phyloP scores from a whole-genome alignment of 1,140 invertebrate species.

The Drosophila busckii region DNA sequence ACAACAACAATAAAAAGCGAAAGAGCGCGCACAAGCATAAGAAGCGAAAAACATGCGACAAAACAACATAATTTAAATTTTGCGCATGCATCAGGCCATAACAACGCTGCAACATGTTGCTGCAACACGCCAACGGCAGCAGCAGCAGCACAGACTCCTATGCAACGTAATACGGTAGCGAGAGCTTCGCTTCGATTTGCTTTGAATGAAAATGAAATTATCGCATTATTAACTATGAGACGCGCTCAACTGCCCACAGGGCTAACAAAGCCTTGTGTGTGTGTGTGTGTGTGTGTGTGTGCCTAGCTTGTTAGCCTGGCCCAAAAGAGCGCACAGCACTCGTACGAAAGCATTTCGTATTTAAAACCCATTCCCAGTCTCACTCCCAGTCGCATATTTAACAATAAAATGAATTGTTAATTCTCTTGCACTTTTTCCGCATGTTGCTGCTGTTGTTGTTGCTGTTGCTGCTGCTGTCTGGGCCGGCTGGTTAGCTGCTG shows the following conservation, averaged over 20 bases:
- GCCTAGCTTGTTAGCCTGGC: constrained; percentile 48
- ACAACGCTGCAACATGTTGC: constrained; percentile 60
- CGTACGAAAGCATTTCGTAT: constrained; percentile 11
- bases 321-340: constrained; percentile 23
- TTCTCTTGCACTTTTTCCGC: constrained; percentile 63
- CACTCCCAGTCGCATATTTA: constrained; percentile 47
- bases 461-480: constrained; percentile 18
- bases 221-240: constrained; percentile 73
- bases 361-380: constrained; percentile 26
- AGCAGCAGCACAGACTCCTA: constrained; percentile 20
- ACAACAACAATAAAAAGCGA: constrained; percentile 21
- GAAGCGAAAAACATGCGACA: constrained; percentile 73
- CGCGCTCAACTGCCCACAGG: constrained; percentile 1
- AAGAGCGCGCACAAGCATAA: too few species aligned
- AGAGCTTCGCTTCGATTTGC: constrained; percentile 52
- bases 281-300: neutral
- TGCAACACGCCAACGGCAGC: constrained; percentile 54
- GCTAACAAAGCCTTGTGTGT: neutral
- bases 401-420: constrained; percentile 78
- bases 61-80: constrained; percentile 79
- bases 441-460: constrained; percentile 8
- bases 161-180: constrained; percentile 59
- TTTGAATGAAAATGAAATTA: constrained; percentile 76
- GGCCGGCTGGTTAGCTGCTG: constrained; percentile 14
- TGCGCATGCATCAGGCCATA: constrained; percentile 56